Evolutionary conservation across 2,888 invertebrate species (phyloP).

Genomic region (Campoplex nolae): DNA sequence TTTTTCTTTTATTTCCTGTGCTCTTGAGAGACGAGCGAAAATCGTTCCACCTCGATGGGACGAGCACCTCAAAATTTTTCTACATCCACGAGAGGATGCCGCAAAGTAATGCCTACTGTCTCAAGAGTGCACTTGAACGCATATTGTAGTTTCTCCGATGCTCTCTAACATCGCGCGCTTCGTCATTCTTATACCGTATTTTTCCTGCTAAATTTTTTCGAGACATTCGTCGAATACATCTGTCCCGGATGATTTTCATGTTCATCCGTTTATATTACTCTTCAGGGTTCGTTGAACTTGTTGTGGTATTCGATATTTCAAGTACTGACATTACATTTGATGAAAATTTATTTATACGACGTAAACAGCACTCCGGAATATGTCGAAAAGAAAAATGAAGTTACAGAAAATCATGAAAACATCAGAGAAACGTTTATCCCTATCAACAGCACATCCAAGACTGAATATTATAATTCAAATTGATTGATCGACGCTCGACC

Average conservation of each 20-base stretch:
- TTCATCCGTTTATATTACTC: neutral
- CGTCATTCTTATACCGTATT: constrained; percentile 3
- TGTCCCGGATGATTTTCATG: constrained; percentile 3
- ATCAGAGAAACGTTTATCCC: too few relatives aligned
- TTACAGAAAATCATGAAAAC: too few relatives aligned
- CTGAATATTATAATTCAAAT: too few relatives aligned
- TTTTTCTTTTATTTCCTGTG: neutral
- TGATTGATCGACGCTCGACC: too few relatives aligned
- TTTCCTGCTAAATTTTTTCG: constrained; percentile 25
- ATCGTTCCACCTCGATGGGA: constrained; percentile 38
- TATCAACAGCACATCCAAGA: too few relatives aligned
- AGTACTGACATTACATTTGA: neutral
- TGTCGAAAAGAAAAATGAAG: too few relatives aligned
- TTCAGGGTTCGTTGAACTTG: constrained; percentile 12
- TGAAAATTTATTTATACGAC: neutral
- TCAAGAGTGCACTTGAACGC: constrained; percentile 59
- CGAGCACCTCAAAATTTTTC: constrained; percentile 32
- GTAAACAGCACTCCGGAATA: too few relatives aligned
- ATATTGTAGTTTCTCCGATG: constrained; percentile 32
- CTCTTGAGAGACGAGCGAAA: constrained; percentile 27
- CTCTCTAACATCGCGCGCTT: neutral
- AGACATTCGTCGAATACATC: constrained; percentile 13
- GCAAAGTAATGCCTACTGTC: constrained; percentile 43
- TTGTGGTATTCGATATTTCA: neutral
- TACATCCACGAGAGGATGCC: constrained; percentile 29